Evolutionary conservation across 2,113 vertebrate species (phyloP).

Genomic region (Myotis davidii): DNA sequence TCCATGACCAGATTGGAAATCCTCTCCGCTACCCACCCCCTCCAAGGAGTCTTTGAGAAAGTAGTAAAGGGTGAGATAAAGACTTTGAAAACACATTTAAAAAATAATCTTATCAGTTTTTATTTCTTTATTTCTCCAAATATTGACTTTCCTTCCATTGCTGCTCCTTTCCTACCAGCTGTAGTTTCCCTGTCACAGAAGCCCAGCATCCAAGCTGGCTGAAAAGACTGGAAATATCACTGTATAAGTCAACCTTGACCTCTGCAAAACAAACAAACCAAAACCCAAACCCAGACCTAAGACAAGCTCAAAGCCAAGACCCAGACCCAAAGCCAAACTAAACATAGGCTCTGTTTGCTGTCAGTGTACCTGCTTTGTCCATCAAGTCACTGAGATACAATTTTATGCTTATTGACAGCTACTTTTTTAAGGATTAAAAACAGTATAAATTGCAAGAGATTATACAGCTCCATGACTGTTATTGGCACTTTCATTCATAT

Average conservation of each 20-base stretch:
- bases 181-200: neutral
- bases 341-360: neutral
- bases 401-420: constrained; percentile 37
- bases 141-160: neutral
- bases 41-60: neutral
- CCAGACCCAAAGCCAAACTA: neutral
- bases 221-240: neutral
- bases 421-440: constrained; percentile 14
- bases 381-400: neutral
- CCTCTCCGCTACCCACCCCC: neutral
- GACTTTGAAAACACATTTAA: neutral
- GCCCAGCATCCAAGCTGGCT: neutral
- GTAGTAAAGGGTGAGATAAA: neutral
- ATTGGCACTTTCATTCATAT: constrained; percentile 27
- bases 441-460: constrained; percentile 23
- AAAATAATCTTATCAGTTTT: neutral
- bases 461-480: neutral
- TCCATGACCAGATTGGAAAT: neutral
- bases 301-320: neutral
- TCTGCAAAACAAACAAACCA: neutral
- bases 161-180: neutral
- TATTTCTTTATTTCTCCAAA: neutral
- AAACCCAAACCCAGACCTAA: neutral
- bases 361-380: neutral
- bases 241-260: neutral